Evolutionary conservation across 1,140 invertebrate genomes (phyloP).

Genomic region (Aricia agestis): DNA sequence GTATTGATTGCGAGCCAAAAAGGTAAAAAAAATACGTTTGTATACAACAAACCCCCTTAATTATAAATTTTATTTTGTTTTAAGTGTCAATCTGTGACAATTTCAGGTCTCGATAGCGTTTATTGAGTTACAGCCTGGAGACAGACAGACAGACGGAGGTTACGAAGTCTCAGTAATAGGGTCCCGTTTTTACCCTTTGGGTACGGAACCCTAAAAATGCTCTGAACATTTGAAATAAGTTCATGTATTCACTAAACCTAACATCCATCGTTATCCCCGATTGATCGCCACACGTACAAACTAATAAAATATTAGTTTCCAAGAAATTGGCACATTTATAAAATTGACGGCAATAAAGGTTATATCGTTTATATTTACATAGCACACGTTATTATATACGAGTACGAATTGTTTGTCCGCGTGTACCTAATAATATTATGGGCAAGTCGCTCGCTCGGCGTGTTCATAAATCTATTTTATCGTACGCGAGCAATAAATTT

Average conservation of each 20-base stretch:
- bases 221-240: neutral
- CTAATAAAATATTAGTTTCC: constrained; percentile 10
- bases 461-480: constrained; percentile 75
- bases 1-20: too few species aligned
- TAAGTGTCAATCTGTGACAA: too few species aligned
- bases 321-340: constrained; percentile 13
- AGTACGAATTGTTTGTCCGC: constrained; percentile 46
- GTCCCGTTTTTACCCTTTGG: too few species aligned
- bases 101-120: too few species aligned
- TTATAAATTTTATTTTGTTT: too few species aligned
- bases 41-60: too few species aligned
- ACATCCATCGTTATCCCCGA: neutral
- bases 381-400: constrained; percentile 31
- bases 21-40: too few species aligned
- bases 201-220: too few species aligned
- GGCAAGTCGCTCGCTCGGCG: constrained; percentile 48
- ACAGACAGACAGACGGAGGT: too few species aligned
- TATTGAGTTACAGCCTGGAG: too few species aligned
- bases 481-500: constrained; percentile 73
- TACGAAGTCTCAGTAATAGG: too few species aligned
- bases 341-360: constrained; percentile 14
- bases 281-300: neutral
- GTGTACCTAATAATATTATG: constrained; percentile 66
- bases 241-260: neutral
- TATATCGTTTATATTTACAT: constrained; percentile 33